phyloP scores from a whole-genome alignment of 2,113 vertebrate species.

The Rhinogobius similis region DNA sequence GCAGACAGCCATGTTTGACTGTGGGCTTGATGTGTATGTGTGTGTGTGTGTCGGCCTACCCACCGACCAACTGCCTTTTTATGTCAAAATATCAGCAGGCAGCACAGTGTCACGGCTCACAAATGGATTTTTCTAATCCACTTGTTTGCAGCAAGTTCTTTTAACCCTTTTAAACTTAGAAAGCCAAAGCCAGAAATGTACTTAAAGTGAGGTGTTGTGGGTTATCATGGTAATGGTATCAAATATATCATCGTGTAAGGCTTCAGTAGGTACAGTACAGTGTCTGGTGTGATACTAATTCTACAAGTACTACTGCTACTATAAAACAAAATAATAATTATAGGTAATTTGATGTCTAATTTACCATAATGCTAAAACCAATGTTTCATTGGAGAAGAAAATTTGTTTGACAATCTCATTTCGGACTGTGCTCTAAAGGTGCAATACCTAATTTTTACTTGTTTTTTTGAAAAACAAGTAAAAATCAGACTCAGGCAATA shows the following conservation, averaged over 20 bases:
- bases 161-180: conserved; percentile 54
- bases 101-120: conserved; percentile 56
- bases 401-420: no score
- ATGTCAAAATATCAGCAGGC: conserved; percentile 66
- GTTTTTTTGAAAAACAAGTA: no score
- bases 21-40: conserved; percentile 58
- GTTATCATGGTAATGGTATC: not conserved
- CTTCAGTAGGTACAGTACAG: no score
- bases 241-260: not conserved
- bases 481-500: no score
- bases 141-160: conserved; percentile 69
- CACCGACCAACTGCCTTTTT: conserved; percentile 55
- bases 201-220: conserved; percentile 45
- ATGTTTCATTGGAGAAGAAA: no score
- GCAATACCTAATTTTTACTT: no score
- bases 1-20: conserved; percentile 56
- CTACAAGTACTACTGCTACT: no score
- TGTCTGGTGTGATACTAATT: no score
- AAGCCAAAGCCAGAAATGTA: conserved; percentile 71
- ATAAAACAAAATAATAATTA: no score
- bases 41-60: conserved; percentile 44
- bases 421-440: no score
- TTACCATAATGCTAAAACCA: no score
- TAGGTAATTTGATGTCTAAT: no score
- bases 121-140: conserved; percentile 76